phyloP scores from a whole-genome alignment of 2,113 vertebrate genomes.

The Toxostoma redivivum region DNA sequence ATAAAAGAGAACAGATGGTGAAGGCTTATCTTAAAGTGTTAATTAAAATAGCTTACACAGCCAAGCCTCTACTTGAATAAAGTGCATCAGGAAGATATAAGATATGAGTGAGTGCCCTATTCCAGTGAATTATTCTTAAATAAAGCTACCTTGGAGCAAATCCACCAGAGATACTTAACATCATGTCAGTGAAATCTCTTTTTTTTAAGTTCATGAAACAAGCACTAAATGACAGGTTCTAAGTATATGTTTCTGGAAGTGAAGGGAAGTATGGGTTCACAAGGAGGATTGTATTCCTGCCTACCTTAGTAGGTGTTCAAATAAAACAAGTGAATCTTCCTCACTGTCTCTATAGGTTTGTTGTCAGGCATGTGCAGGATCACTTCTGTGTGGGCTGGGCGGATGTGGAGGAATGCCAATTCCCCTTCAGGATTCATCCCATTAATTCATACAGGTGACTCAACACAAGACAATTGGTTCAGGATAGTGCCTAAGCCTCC shows the following conservation, averaged over 20 bases:
- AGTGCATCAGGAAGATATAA: neutral
- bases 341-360: neutral
- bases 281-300: neutral
- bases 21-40: constrained; percentile 67
- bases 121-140: neutral
- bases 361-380: neutral
- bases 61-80: constrained; percentile 52
- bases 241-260: neutral
- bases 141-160: constrained; percentile 11
- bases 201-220: neutral
- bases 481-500: neutral
- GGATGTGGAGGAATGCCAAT: neutral
- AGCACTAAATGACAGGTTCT: neutral
- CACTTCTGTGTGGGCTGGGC: neutral
- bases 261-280: neutral
- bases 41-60: constrained; percentile 67
- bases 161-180: neutral
- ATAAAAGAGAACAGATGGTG: constrained; percentile 70
- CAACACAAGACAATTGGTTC: neutral
- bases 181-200: neutral
- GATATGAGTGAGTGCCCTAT: neutral
- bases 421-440: neutral
- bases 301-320: neutral
- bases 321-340: neutral
- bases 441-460: neutral